These are phyloP conservation scores for Phyllotreta cruciferae DNA, from an alignment of 2,888 invertebrate genomes.

Conservation along the genomic window DNA sequence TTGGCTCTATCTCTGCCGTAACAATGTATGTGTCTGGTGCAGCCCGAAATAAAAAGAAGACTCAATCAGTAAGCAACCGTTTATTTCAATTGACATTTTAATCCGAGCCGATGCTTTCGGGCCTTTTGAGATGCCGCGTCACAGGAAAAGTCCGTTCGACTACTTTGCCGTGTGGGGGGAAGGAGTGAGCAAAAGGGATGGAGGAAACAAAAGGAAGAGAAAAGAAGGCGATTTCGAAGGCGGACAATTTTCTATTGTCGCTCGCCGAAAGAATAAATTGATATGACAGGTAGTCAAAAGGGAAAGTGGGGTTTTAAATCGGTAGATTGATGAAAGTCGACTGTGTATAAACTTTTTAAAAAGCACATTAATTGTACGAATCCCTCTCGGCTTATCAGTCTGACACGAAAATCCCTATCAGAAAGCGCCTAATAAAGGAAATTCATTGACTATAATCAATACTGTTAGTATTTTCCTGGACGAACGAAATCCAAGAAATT, in stretches of 20 bases:
- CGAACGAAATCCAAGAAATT: too few relatives aligned
- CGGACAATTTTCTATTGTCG: constrained; percentile 29
- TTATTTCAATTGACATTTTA: constrained; percentile 46
- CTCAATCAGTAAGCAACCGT: constrained; percentile 39
- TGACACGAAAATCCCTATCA: constrained; percentile 2
- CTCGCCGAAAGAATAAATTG: constrained; percentile 30
- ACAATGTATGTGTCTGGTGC: constrained; percentile 30
- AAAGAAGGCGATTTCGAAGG: constrained; percentile 26
- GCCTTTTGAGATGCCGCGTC: constrained; percentile 30
- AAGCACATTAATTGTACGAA: constrained; percentile 29
- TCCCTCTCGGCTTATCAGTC: constrained; percentile 22
- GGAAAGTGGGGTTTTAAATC: constrained; percentile 30
- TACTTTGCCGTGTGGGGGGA: neutral
- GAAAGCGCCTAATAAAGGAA: constrained; percentile 4
- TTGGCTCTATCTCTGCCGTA: constrained; percentile 18
- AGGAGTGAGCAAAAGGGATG: neutral
- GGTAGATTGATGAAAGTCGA: constrained; percentile 34
- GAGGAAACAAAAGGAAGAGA: constrained; percentile 14
- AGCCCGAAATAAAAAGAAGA: constrained; percentile 28
- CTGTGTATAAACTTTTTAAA: constrained; percentile 27
- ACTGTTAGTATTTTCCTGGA: neutral
- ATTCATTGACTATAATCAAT: too few relatives aligned
- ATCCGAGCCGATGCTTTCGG: constrained; percentile 36
- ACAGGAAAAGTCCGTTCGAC: constrained; percentile 19
- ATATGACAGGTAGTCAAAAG: constrained; percentile 37